Percentiles rank a stretch among this genome's conserved stretches.
Evolutionary conservation across 2,113 vertebrate genomes (phyloP).

Genomic region (Dendropsophus ebraccatus): DNA sequence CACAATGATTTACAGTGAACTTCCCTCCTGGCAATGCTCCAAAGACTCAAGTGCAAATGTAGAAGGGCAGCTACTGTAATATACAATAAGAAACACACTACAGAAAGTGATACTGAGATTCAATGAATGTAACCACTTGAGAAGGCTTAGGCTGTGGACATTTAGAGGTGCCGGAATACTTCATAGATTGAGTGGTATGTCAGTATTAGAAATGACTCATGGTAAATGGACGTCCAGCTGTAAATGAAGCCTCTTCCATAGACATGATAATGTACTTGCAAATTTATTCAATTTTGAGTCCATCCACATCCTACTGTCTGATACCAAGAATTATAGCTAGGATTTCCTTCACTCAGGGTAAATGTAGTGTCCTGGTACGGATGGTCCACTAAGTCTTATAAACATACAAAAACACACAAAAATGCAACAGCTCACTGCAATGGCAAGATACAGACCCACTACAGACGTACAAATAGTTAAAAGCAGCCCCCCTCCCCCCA

Average conservation of each 20-base stretch:
- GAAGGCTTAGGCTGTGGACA: not conserved
- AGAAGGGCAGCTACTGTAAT: not conserved
- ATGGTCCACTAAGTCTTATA: no score
- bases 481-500: no score
- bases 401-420: no score
- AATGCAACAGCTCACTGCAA: no score
- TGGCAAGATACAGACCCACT: no score
- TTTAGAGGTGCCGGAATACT: not conserved
- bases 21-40: not conserved
- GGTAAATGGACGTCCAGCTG: no score
- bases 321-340: not conserved
- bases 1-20: conserved; percentile 38
- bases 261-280: not conserved
- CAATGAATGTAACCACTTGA: not conserved
- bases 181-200: no score
- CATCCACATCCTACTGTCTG: not conserved
- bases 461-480: no score
- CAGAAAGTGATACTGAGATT: conserved; percentile 9
- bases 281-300: not conserved
- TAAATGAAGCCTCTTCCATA: no score
- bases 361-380: no score
- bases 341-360: no score
- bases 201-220: no score
- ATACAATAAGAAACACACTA: conserved; percentile 10
- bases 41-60: not conserved